These are phyloP conservation scores for Xylota segnis DNA, from an alignment of 2,888 invertebrate genomes.

Conservation along the genomic window DNA sequence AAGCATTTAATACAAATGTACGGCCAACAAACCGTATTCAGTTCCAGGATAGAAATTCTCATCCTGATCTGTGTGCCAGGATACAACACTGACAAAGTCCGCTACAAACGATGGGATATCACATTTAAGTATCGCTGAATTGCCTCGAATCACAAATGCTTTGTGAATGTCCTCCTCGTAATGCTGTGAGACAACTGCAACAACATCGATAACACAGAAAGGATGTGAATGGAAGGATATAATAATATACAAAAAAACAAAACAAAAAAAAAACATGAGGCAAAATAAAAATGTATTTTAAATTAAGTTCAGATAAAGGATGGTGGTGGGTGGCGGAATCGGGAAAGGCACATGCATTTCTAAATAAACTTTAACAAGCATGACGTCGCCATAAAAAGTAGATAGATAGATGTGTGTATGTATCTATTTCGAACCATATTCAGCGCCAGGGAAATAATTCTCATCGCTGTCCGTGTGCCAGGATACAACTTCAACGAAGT, in stretches of 20 bases:
- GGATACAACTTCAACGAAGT: slow-evolving; percentile 94
- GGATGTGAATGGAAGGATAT: slow-evolving; percentile 23
- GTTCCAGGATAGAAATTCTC: slow-evolving; percentile 84
- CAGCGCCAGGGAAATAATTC: slow-evolving; percentile 83
- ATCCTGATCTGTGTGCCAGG: slow-evolving; percentile 92
- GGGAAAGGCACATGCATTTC: slow-evolving; percentile 48
- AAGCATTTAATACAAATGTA: slow-evolving; percentile 68
- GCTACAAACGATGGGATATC: slow-evolving; percentile 96
- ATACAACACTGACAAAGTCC: slow-evolving; percentile 94
- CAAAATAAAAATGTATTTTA: slow-evolving; percentile 16
- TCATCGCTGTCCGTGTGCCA: slow-evolving; percentile 91
- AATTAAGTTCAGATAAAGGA: slow-evolving; percentile 20
- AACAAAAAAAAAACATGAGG: slow-evolving; percentile 17
- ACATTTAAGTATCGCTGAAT: slow-evolving; percentile 94
- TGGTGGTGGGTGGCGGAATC: slow-evolving; percentile 8
- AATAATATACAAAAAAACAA: slow-evolving; percentile 13
- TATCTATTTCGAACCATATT: slow-evolving; percentile 83
- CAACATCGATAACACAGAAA: slow-evolving; percentile 66
- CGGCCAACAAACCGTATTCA: slow-evolving; percentile 84
- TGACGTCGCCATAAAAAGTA: slow-evolving; percentile 56
- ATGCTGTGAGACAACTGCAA: slow-evolving; percentile 93
- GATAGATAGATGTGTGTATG: slow-evolving; percentile 9
- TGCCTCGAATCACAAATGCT: slow-evolving; percentile 95
- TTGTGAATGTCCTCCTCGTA: slow-evolving; percentile 96
- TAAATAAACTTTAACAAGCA: slow-evolving; percentile 67